phyloP scores from a whole-genome alignment of 2,113 vertebrate species.

The Rhynchomys soricoides region DNA sequence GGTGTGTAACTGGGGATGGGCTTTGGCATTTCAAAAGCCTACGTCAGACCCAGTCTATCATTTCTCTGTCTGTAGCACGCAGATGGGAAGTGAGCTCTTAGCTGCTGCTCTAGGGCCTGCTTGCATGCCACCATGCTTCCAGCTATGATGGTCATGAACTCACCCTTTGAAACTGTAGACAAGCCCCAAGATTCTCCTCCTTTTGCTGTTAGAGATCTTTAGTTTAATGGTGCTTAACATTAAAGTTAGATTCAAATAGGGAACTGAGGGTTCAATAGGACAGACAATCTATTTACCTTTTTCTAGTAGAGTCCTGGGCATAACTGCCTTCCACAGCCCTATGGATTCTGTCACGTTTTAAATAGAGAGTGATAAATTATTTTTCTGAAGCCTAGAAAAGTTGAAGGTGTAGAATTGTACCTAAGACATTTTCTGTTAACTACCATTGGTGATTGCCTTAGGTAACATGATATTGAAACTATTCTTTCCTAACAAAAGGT shows the following conservation, averaged over 20 bases:
- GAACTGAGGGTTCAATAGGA: not conserved
- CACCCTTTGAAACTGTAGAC: not conserved
- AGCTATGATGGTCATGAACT: not conserved
- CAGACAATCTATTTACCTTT: not conserved
- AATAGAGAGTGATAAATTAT: not conserved
- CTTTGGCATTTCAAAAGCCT: not conserved
- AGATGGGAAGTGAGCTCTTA: not conserved
- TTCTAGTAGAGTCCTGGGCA: not conserved
- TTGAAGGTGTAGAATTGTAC: not conserved
- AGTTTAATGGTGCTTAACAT: not conserved
- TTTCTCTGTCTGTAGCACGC: not conserved
- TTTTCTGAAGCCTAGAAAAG: not conserved
- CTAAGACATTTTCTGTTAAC: not conserved
- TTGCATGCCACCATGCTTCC: not conserved
- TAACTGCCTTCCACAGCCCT: not conserved
- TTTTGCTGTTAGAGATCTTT: not conserved
- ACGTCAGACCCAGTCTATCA: not conserved
- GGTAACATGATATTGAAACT: not conserved
- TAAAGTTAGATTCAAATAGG: not conserved
- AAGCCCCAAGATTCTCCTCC: not conserved
- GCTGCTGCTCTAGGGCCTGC: not conserved
- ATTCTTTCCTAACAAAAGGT: slow-evolving; percentile 22
- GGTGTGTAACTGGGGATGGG: not conserved
- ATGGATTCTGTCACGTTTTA: not conserved
- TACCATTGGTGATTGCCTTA: not conserved